phyloP scores from a whole-genome alignment of 1,140 invertebrate genomes.

The Armadillidium nasatum region DNA sequence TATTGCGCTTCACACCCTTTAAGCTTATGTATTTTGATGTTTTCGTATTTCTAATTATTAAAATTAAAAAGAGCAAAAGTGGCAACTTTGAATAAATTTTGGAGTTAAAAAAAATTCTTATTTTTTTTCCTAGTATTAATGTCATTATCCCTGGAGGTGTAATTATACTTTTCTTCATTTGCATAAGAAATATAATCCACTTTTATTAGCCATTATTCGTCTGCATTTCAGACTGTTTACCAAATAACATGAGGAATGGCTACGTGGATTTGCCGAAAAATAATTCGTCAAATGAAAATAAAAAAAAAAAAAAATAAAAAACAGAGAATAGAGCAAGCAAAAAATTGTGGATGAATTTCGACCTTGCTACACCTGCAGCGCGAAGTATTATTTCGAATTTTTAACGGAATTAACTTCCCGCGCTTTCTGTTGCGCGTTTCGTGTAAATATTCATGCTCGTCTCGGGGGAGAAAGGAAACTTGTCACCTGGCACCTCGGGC shows the following conservation, averaged over 20 bases:
- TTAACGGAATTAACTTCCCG: constrained; percentile 4
- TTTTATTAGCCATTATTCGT: constrained; percentile 8
- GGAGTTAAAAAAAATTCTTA: background rate
- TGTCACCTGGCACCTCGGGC: constrained; percentile 4
- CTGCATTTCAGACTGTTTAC: background rate
- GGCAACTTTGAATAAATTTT: constrained; percentile 4
- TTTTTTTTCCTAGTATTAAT: background rate
- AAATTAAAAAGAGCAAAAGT: background rate
- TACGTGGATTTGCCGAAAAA: background rate
- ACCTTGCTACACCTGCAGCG: background rate
- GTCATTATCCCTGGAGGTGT: constrained; percentile 8
- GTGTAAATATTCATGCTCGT: constrained; percentile 3
- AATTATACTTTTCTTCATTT: constrained; percentile 12
- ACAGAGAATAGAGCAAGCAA: too few species aligned
- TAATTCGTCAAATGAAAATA: background rate
- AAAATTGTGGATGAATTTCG: background rate
- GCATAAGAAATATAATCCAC: constrained; percentile 13
- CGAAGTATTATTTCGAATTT: background rate
- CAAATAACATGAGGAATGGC: constrained; percentile 7
- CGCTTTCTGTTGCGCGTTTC: background rate
- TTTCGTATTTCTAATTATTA: too few species aligned
- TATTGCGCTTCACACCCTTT: too few species aligned
- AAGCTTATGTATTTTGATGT: too few species aligned
- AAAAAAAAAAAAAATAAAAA: background rate
- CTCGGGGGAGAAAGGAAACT: background rate